Evolutionary conservation across 2,113 vertebrate species (phyloP).

Genomic region (sheep (Ovis aries)): DNA sequence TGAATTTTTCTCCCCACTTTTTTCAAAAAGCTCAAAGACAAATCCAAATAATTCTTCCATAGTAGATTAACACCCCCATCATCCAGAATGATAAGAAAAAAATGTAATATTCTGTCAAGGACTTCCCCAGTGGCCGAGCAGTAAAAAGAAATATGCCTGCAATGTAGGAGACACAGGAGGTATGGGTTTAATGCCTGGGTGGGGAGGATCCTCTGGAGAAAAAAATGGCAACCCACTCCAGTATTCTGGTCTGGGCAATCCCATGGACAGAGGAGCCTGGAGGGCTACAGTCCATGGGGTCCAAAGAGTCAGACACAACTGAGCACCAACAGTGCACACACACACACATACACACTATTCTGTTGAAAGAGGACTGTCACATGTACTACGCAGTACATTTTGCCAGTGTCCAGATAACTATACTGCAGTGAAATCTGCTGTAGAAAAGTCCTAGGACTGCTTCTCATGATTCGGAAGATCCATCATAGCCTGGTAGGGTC

Average conservation of each 20-base stretch:
- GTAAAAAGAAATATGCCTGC: not conserved
- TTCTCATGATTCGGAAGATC: not conserved
- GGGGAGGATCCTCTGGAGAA: not conserved
- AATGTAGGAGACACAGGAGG: not conserved
- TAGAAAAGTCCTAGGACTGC: not conserved
- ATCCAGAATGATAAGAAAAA: constrained; percentile 18
- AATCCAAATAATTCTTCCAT: not conserved
- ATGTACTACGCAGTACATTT: not conserved
- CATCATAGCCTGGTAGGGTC: not conserved
- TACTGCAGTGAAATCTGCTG: not conserved
- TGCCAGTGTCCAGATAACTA: not conserved
- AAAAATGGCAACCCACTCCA: not conserved
- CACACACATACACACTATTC: not conserved
- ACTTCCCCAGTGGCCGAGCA: not conserved
- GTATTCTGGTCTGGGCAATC: not conserved
- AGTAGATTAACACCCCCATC: not conserved
- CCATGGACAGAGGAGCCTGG: not conserved
- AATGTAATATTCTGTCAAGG: not conserved
- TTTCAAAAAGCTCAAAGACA: not conserved
- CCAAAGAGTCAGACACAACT: not conserved
- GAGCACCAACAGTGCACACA: not conserved
- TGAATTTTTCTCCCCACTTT: not conserved
- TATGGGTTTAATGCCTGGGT: not conserved
- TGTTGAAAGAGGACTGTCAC: not conserved
- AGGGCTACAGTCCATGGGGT: not conserved